These are phyloP conservation scores for Periophthalmus modestus DNA, from an alignment of 2,113 vertebrate species.

Conservation along the genomic window DNA sequence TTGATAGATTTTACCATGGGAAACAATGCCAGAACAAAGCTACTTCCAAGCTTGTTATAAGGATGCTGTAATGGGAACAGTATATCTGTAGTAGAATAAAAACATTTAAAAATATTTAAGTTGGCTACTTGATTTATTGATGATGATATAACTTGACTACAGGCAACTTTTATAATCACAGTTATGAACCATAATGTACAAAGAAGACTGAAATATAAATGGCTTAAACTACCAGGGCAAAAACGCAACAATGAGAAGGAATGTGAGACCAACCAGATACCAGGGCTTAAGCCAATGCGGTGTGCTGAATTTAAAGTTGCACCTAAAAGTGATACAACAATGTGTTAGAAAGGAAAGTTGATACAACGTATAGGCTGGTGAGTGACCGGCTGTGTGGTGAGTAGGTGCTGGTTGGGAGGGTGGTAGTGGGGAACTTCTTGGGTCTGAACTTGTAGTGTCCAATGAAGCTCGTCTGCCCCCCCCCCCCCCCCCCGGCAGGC, in stretches of 20 bases:
- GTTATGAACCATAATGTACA: slow-evolving; percentile 44
- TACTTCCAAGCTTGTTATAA: neutral
- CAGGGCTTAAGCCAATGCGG: slow-evolving; percentile 7
- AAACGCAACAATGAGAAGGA: slow-evolving; percentile 46
- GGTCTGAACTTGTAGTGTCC: slow-evolving; percentile 96
- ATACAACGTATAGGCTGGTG: slow-evolving; percentile 85
- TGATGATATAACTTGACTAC: neutral
- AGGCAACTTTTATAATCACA: neutral
- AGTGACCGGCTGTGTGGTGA: slow-evolving; percentile 77
- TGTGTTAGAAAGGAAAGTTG: slow-evolving; percentile 39
- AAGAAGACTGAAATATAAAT: slow-evolving; percentile 33
- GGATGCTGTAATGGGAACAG: too few relatives aligned
- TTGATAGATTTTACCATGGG: slow-evolving; percentile 34
- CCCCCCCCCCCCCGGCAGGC: too few relatives aligned
- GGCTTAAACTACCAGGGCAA: slow-evolving; percentile 28
- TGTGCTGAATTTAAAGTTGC: neutral
- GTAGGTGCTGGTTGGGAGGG: slow-evolving; percentile 77
- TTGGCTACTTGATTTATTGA: too few relatives aligned
- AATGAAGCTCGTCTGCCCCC: slow-evolving; percentile 97
- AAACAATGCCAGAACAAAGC: slow-evolving; percentile 9
- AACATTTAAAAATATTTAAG: neutral
- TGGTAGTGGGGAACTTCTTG: slow-evolving; percentile 85
- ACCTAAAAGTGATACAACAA: neutral
- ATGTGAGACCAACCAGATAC: slow-evolving; percentile 39
- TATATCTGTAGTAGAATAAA: too few relatives aligned